Base-by-base conservation (phyloP, 2,113 vertebrate species). In the Cyphomyrus plagiostoma region DNA sequence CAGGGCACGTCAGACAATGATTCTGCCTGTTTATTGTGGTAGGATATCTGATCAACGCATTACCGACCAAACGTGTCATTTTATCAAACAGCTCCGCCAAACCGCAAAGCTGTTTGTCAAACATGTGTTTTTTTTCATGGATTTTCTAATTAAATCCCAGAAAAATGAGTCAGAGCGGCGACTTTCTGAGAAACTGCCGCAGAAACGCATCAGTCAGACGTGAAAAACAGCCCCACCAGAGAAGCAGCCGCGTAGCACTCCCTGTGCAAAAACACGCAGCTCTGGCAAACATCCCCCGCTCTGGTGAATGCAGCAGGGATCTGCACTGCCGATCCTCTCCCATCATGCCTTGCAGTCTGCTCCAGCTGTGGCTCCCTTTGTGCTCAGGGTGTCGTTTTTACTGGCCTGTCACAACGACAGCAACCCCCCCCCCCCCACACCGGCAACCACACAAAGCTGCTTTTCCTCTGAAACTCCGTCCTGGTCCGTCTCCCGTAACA, bases 81-180 rank as follows among this genome's bases (percentile, higher is more conserved):
- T 70, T 70, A 83, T 46, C 42, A 46, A 83, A 19, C 80, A 45
- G 42, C 35, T 42, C 42, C 39, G 42, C 42, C 46, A 26, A 45
- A 45, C 42, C 82, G 9, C 82, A 46, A 85, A 85, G 46, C 42
- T 48, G 74, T 80, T 80, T 80, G 83, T n/a, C 83, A 86, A 48
- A 86, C 46, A 15, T 11, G 82, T 84, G n/a, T 45, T 45, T 70
- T 39, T 77, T 80, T 80, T 42, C 17, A 13, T 7, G 35, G 35
- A 80, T 80, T 42, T 80, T 80, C 74, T 80, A 85, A 85, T 86
- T 49, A 86, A 86, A 50, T 86, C 83, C 83, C 48, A 86, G 45
- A 30, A 48, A 84, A 84, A 46, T 84, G 45, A 46, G 45, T 84
- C 45, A 84, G 45, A 48, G 45, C 0, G 8, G 82, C 45, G 39